phyloP scores from a whole-genome alignment of 2,113 vertebrate species.

The Tylochromis polylepis region DNA sequence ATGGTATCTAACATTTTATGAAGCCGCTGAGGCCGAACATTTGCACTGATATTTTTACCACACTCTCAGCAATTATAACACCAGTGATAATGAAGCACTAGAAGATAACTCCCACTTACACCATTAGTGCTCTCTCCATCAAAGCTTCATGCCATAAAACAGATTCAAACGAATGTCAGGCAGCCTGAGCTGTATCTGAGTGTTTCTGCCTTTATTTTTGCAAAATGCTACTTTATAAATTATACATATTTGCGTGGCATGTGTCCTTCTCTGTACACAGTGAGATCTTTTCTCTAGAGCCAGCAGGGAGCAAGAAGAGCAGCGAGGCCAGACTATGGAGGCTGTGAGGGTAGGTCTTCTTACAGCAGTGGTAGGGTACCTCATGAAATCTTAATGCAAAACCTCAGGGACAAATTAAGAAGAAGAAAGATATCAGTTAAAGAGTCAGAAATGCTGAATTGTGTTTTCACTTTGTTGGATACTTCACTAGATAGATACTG shows the following conservation, averaged over 20 bases:
- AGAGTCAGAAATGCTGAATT: background rate
- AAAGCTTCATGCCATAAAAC: slow-evolving; percentile 12
- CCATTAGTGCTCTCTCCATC: background rate
- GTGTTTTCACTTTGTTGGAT: background rate
- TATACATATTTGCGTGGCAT: background rate
- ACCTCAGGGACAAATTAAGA: background rate
- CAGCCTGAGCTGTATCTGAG: background rate
- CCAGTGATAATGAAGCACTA: background rate
- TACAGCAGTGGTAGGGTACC: background rate
- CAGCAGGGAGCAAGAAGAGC: background rate
- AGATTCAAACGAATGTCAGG: background rate
- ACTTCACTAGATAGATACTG: background rate
- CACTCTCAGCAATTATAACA: background rate
- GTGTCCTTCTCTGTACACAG: background rate
- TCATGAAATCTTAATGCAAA: background rate
- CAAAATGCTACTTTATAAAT: background rate
- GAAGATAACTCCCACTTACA: background rate
- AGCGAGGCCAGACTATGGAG: background rate
- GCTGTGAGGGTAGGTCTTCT: background rate
- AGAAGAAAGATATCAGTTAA: background rate
- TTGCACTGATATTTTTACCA: background rate
- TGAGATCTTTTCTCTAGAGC: background rate
- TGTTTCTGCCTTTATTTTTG: background rate
- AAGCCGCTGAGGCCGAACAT: fast-evolving
- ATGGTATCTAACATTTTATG: background rate